Base-by-base conservation (phyloP, 2,888 invertebrate species). In the Busseola fusca region DNA sequence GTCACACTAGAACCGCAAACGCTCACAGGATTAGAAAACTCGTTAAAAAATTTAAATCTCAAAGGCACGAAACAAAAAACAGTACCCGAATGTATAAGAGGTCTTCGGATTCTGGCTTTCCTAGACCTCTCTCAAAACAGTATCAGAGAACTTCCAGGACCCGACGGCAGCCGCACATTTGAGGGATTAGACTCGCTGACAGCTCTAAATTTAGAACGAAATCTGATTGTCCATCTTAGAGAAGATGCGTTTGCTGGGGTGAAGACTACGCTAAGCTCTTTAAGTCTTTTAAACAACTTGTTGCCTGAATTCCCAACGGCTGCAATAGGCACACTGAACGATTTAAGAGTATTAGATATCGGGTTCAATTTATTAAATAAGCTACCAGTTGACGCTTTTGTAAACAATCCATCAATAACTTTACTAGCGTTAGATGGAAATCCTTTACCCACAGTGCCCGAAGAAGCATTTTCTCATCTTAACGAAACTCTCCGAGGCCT, bases 351-450 rank as follows among this genome's bases (percentile, higher is more conserved):
- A 16, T 94, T 99, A 82, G 99, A 99, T 91, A 98, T 99, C 81
- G 99, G 99, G 64, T 99, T 99, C 92, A 99, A 99, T 96, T 96
- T 98, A 82, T 94, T 99, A 79, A 98, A 98, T 60, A 97, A 97
- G 86, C 93, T 99, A 83, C 98, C 98, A 16, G 94, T 96, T 64
- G 96, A 97, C 74, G 98, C 98, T 1, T 98, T 99, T 89, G 93
- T 96, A 74, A 97, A 97, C 69, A 98, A 98, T 92, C 98, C 98
- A 1, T 97, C 98, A 40, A 97, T 99, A 81, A 98, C 98, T 0
- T 95, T 99, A 67, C 91, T 99, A 75, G 99, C 99, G 16, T 96
- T 99, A 84, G 99, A 99, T 89, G 99, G 99, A 62, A 99, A 99
- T 93, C 98, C 98, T 4, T 91, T 99, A 85, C 96, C 97, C 9